phyloP scores from a whole-genome alignment of 2,797 vertebrate species.

The Xiphorhynchus erythropygius region DNA sequence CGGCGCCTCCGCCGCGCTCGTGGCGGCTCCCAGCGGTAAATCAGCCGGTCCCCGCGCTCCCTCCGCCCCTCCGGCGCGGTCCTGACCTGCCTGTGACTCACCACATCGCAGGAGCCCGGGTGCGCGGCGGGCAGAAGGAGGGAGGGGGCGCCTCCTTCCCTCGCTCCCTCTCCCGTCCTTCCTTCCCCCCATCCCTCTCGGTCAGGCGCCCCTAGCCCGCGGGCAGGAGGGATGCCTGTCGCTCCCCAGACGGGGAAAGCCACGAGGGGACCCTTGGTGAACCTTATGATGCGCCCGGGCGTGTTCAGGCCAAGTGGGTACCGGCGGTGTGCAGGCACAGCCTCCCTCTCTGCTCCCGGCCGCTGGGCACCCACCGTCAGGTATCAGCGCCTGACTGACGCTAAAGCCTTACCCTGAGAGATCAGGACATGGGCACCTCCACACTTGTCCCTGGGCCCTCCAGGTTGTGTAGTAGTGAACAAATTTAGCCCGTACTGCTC shows the following conservation, averaged over 20 bases:
- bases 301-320: not conserved
- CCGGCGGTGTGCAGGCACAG: not conserved
- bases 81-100: constrained; percentile 76
- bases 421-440: not conserved
- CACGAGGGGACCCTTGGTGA: no score
- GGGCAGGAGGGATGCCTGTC: not conserved
- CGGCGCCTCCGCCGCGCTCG: constrained; percentile 33
- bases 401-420: not conserved
- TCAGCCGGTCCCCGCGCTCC: constrained; percentile 43
- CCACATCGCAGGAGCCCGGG: constrained; percentile 36
- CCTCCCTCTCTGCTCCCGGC: not conserved
- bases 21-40: constrained; percentile 65
- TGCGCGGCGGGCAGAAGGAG: not conserved
- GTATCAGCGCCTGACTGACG: no score
- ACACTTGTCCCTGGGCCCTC: rapidly evolving
- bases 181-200: not conserved
- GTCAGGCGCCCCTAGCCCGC: not conserved
- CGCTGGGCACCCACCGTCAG: not conserved
- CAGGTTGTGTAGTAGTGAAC: not conserved
- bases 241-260: not conserved
- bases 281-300: not conserved
- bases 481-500: not conserved
- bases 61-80: constrained; percentile 68
- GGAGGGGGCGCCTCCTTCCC: not conserved
- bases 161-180: not conserved